A percentile compares a stretch with the other conserved stretches of the same genome.
These are phyloP conservation scores for Tipula lateralis DNA, from an alignment of 2,888 invertebrate genomes.

Conservation along the genomic window DNA sequence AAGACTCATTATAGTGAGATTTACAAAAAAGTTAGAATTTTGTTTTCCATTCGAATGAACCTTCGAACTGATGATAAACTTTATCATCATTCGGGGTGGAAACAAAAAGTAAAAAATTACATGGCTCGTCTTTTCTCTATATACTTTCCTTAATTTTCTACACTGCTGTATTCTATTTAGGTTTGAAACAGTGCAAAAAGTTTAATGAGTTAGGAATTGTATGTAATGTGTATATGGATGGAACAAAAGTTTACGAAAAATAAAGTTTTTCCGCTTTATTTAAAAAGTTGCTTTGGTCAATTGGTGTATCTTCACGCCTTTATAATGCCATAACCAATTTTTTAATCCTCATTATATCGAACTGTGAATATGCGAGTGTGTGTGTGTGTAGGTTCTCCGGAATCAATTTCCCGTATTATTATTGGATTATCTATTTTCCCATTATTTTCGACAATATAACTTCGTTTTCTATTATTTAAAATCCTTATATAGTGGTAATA, in stretches of 20 bases:
- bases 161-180: background rate
- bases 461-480: background rate
- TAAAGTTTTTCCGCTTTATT: background rate
- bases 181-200: background rate
- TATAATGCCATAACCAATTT: background rate
- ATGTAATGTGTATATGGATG: background rate
- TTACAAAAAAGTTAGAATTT: background rate
- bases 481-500: constrained; percentile 19
- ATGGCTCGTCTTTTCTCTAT: background rate
- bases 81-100: background rate
- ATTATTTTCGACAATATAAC: constrained; percentile 15
- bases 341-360: background rate
- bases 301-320: background rate
- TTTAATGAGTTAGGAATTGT: background rate
- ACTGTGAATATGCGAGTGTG: background rate
- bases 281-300: background rate
- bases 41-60: background rate
- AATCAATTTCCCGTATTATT: constrained; percentile 24
- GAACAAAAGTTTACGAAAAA: background rate
- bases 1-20: background rate
- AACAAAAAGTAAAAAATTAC: background rate
- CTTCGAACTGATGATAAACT: background rate
- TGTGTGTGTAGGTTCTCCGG: background rate
- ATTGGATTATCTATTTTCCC: constrained; percentile 24
- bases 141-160: background rate